These are phyloP conservation scores for Tragelaphus imberbis DNA, from an alignment of 2,113 vertebrate species.

Conservation along the genomic window DNA sequence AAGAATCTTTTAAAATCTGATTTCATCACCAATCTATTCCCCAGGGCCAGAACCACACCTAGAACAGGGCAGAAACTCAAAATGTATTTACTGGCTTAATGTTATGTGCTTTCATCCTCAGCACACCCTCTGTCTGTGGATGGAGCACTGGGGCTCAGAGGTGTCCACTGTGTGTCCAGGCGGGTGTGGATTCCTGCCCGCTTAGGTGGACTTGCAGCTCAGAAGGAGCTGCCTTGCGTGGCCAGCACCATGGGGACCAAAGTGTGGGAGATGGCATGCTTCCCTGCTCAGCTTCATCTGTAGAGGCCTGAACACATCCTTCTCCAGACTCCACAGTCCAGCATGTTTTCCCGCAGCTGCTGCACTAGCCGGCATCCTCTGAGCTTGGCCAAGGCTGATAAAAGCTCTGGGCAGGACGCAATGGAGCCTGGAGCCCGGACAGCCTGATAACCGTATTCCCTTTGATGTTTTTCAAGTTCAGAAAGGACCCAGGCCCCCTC, in stretches of 20 bases:
- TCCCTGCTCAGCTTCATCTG: background rate
- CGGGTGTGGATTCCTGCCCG: fast-evolving
- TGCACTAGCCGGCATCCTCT: background rate
- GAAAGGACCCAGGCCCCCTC: background rate
- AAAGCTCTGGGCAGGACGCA: background rate
- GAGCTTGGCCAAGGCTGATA: background rate
- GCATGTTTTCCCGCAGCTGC: background rate
- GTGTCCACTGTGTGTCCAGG: fast-evolving
- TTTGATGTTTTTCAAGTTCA: conserved; percentile 58
- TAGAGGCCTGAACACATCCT: fast-evolving
- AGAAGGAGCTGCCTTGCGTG: fast-evolving
- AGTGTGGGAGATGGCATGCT: fast-evolving
- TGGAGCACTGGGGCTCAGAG: fast-evolving
- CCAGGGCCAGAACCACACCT: background rate
- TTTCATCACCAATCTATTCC: background rate
- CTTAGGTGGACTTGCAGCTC: fast-evolving
- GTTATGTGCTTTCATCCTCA: background rate
- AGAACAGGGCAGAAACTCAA: background rate
- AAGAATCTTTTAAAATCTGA: background rate
- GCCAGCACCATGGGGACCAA: background rate
- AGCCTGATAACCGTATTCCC: conserved; percentile 4
- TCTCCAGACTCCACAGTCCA: fast-evolving
- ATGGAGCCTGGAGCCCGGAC: background rate
- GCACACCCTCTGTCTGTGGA: background rate
- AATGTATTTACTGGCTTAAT: background rate